Evolutionary conservation across 1,140 invertebrate genomes (phyloP), one percentile per base, ranked within the genome.

Genomic region (Arctopsyche grandis): DNA sequence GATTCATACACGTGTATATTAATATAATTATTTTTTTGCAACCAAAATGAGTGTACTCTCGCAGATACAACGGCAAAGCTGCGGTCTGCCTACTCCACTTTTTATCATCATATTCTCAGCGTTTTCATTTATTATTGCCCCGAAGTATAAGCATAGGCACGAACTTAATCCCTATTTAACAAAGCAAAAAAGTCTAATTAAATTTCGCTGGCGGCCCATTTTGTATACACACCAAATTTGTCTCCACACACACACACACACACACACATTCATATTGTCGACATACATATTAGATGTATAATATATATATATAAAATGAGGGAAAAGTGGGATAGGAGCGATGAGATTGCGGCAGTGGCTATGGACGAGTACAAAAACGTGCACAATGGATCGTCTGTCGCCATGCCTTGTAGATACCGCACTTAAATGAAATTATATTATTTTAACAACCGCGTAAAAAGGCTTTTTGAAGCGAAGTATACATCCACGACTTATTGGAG

Each of bases 181-280:
- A 79, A 79, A 77, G 73, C 70, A 73, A 75, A 75, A 79, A 75
- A 79, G 78, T 75, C 78, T 79, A 75, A 79, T 79, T 79, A 79
- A 69, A 69, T 78, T 78, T 70, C 46, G 73, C 73, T 26, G 43
- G 73, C 46, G 73, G 73, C 73, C 73, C 48, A 75, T 75, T 75
- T 75, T 48, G 48, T 48, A 56, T 48, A 58, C 73, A n/a, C 73
- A 21, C 52, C 73, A 10, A 75, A 75, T 75, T 75, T 75, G 73
- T 44, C 73, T 38, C 73, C 66, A n/a, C 29, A n/a, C 66, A 69
- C 21, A 60, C 29, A 38, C 29, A 38, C 29, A 4, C n/a, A n/a
- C n/a, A n/a, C n/a, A n/a, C n/a, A n/a, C n/a, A n/a, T n/a, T n/a
- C n/a, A n/a, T n/a, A n/a, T n/a, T n/a, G n/a, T n/a, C n/a, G n/a